Percentiles rank a stretch among this genome's conserved stretches.
Evolutionary conservation across 2,888 invertebrate species (phyloP).

Genomic region (Timema cristinae): DNA sequence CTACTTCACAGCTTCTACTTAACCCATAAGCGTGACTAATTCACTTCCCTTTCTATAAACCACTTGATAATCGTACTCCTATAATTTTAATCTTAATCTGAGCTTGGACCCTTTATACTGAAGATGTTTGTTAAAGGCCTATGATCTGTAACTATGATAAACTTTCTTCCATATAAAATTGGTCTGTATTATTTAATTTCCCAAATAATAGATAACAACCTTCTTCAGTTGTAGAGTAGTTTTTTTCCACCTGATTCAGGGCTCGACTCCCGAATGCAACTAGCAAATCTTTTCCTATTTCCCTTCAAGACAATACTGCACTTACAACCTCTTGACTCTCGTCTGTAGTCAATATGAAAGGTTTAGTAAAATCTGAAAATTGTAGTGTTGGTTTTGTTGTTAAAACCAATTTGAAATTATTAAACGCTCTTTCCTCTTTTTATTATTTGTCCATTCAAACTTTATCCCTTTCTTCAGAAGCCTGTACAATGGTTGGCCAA

Average conservation of each 20-base stretch:
- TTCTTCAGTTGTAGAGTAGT: constrained; percentile 42
- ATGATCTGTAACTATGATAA: constrained; percentile 41
- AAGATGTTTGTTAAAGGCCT: constrained; percentile 40
- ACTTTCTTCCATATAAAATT: constrained; percentile 39
- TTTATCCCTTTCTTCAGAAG: background rate
- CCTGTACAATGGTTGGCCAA: constrained; percentile 22
- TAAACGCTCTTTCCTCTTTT: constrained; percentile 19
- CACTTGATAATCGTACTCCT: constrained; percentile 40
- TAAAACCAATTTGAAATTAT: constrained; percentile 15
- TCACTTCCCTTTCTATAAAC: constrained; percentile 37
- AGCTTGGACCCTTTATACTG: constrained; percentile 38
- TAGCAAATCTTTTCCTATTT: constrained; percentile 37
- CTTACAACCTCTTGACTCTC: constrained; percentile 39
- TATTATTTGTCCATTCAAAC: constrained; percentile 22
- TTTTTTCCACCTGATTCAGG: constrained; percentile 39
- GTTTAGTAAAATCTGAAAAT: constrained; percentile 33
- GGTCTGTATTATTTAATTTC: constrained; percentile 32
- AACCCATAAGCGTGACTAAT: constrained; percentile 38
- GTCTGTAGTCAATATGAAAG: constrained; percentile 40
- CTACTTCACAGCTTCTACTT: background rate
- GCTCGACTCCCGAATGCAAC: constrained; percentile 41
- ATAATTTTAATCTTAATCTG: constrained; percentile 17
- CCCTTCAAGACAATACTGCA: constrained; percentile 38
- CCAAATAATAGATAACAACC: constrained; percentile 42
- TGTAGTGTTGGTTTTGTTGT: constrained; percentile 22